These are phyloP conservation scores for Natrix natrix DNA, from an alignment of 2,797 vertebrate species.

Conservation along the genomic window DNA sequence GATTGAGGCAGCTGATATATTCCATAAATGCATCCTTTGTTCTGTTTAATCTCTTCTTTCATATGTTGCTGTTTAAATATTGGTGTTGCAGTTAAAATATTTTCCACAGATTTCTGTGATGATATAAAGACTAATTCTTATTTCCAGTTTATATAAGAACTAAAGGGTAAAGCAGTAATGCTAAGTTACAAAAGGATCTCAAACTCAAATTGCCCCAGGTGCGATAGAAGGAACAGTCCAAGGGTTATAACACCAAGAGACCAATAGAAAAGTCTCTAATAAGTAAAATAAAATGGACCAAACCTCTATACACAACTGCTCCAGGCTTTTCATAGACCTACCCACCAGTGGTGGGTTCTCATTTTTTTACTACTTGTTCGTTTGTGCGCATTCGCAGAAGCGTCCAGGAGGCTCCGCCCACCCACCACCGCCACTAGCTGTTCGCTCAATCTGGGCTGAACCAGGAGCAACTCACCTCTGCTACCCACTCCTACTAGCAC, in stretches of 20 bases:
- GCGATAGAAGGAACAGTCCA: not conserved
- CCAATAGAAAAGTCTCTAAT: not conserved
- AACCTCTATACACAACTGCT: not conserved
- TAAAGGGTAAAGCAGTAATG: conserved; percentile 1
- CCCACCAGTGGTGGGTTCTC: too few species aligned
- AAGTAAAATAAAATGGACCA: not conserved
- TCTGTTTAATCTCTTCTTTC: not conserved
- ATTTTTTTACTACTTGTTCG: too few species aligned
- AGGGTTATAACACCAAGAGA: not conserved
- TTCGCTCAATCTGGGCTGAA: too few species aligned
- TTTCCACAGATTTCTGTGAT: not conserved
- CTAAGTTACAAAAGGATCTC: not conserved
- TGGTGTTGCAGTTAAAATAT: not conserved
- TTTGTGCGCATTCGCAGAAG: too few species aligned
- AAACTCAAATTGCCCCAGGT: not conserved
- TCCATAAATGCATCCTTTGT: not conserved
- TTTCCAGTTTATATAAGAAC: not conserved
- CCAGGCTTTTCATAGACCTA: not conserved
- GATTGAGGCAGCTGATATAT: not conserved
- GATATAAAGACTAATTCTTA: not conserved
- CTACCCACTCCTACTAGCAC: not conserved
- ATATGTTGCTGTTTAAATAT: not conserved
- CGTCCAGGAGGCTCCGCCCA: too few species aligned
- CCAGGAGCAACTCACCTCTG: too few species aligned
- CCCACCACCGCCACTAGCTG: too few species aligned